Conservation (phyloP, 2,888 invertebrate species). For the Lepidocyrtoides sp. region DNA sequence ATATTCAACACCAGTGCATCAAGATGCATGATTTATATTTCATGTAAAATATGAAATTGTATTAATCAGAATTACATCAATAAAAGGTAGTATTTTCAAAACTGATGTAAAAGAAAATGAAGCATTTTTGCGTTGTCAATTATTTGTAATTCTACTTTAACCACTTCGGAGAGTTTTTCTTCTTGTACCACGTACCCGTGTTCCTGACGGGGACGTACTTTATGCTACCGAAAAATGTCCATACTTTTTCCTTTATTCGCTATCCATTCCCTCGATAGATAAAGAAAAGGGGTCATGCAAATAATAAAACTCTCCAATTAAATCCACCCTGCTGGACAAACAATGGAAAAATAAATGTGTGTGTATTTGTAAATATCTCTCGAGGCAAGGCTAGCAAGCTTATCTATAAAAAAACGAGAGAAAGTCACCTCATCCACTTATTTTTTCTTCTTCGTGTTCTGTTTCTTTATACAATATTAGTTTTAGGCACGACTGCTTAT, state of each 20-base stretch:
- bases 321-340: constrained; percentile 43
- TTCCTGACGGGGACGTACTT: no score
- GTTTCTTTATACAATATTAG: not conserved
- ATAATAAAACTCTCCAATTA: constrained; percentile 54
- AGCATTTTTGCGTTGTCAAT: no score
- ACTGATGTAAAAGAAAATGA: no score
- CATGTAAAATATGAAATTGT: no score
- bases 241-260: not conserved
- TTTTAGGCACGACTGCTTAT: constrained; percentile 35
- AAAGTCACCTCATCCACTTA: constrained; percentile 9
- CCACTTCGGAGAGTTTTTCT: no score
- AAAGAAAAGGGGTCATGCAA: constrained; percentile 50
- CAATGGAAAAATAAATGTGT: constrained; percentile 32
- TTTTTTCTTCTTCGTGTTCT: not conserved
- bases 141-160: no score
- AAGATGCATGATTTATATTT: no score
- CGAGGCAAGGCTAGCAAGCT: constrained; percentile 32
- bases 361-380: constrained; percentile 47
- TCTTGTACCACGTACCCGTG: no score
- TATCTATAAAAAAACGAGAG: constrained; percentile 6
- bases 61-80: no score
- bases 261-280: not conserved
- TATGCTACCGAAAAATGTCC: no score
- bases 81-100: no score
- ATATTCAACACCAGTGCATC: no score